A percentile compares a stretch with the other conserved stretches of the same genome.
These are phyloP conservation scores for Odontothrips loti DNA, from an alignment of 2,888 invertebrate genomes.

Conservation along the genomic window DNA sequence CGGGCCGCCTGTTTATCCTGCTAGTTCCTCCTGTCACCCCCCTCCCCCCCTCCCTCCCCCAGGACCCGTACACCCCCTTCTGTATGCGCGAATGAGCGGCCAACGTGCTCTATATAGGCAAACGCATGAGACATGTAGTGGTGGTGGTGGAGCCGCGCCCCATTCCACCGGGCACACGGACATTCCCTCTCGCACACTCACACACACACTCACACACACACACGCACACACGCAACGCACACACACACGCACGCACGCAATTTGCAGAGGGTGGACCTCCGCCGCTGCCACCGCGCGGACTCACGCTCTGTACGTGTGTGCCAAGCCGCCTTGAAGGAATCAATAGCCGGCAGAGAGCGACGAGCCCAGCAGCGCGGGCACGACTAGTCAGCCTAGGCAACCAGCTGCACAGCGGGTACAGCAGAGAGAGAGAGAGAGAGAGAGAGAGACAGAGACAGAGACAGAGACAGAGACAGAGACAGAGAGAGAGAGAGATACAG, in stretches of 20 bases:
- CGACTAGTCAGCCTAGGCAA: not conserved
- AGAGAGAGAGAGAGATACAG: too few relatives aligned
- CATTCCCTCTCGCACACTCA: not conserved
- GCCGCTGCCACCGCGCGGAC: not conserved
- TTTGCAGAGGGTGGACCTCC: slow-evolving; percentile 17
- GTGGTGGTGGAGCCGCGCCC: not conserved
- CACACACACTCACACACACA: not conserved
- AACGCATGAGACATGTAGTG: slow-evolving; percentile 7
- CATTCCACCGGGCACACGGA: slow-evolving; percentile 5
- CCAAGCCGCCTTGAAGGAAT: slow-evolving; percentile 3
- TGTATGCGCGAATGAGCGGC: slow-evolving; percentile 20
- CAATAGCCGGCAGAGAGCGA: not conserved
- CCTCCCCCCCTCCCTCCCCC: not conserved
- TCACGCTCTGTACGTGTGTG: not conserved
- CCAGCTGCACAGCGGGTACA: not conserved
- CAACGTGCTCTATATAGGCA: slow-evolving; percentile 19
- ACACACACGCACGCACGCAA: not conserved
- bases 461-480: too few relatives aligned
- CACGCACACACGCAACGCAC: not conserved
- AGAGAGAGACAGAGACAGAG: too few relatives aligned
- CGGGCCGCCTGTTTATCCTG: slow-evolving; percentile 25
- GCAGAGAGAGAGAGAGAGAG: not conserved
- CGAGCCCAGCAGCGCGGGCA: not conserved
- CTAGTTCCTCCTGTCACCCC: slow-evolving; percentile 13
- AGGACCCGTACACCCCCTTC: not conserved